These are phyloP conservation scores for Callopanchax toddi DNA, from an alignment of 2,113 vertebrate genomes.

Conservation along the genomic window DNA sequence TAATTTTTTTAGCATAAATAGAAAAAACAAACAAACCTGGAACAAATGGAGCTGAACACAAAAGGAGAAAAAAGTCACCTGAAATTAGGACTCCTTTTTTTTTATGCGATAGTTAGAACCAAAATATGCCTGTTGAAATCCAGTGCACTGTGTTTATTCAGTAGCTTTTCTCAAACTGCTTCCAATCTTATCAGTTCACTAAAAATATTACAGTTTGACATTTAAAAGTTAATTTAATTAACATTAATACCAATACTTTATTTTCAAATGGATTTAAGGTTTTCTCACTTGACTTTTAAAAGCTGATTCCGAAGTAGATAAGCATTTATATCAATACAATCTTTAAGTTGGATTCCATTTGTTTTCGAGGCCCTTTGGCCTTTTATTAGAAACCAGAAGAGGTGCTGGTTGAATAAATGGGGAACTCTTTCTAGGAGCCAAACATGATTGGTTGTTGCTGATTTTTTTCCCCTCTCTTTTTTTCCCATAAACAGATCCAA, in stretches of 20 bases:
- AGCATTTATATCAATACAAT: neutral
- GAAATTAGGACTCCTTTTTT: neutral
- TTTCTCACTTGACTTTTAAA: neutral
- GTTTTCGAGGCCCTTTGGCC: too few relatives aligned
- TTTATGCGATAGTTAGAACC: neutral
- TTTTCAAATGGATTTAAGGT: neutral
- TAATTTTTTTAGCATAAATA: conserved; percentile 2
- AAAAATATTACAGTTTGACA: neutral
- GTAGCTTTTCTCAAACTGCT: conserved; percentile 7
- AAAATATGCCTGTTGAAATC: neutral
- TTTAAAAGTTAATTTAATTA: neutral
- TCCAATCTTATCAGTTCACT: neutral
- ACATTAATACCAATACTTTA: neutral
- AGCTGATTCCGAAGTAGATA: neutral
- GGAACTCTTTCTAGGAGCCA: too few relatives aligned
- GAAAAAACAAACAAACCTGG: neutral
- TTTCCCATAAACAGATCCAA: too few relatives aligned
- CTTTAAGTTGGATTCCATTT: too few relatives aligned
- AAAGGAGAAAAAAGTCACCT: neutral
- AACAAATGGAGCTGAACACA: neutral
- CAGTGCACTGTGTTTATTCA: neutral
- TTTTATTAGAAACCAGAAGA: too few relatives aligned
- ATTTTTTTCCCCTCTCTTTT: too few relatives aligned
- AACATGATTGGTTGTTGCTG: too few relatives aligned
- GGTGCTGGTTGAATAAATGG: too few relatives aligned